Conservation (phyloP, 2,113 vertebrate species). For the Sinocyclocheilus maitianheensis region DNA sequence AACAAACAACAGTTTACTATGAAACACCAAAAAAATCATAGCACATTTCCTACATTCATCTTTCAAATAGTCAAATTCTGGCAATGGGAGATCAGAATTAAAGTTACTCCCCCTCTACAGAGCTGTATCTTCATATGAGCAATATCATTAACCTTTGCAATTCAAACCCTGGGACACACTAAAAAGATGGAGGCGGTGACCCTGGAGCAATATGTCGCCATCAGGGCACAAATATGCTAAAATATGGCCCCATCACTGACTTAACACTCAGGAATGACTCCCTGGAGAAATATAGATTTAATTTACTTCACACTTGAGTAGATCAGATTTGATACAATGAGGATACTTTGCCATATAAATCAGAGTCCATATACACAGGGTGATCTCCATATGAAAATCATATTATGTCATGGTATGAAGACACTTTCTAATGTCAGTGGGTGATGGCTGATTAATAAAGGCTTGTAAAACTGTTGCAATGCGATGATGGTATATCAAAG, state of each 20-base stretch:
- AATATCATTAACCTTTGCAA: constrained; percentile 99
- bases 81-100: constrained; percentile 77
- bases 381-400: constrained; percentile 38
- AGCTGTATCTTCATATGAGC: constrained; percentile 84
- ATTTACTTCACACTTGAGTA: constrained; percentile 87
- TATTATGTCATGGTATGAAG: constrained; percentile 26
- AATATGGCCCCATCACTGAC: constrained; percentile 79
- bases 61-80: constrained; percentile 61
- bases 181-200: constrained; percentile 89
- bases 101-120: constrained; percentile 75
- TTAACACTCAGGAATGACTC: constrained; percentile 77
- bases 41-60: constrained; percentile 66
- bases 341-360: constrained; percentile 91
- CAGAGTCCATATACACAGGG: constrained; percentile 54
- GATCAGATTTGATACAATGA: constrained; percentile 83
- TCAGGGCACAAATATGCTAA: constrained; percentile 80
- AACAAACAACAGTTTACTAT: constrained; percentile 5
- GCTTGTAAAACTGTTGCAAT: constrained; percentile 52
- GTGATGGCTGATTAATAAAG: constrained; percentile 44
- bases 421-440: constrained; percentile 15
- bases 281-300: constrained; percentile 88
- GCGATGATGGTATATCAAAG: constrained; percentile 51
- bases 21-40: constrained; percentile 49
- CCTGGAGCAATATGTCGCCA: constrained; percentile 91
- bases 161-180: constrained; percentile 84